These are phyloP conservation scores for Garrulus glandarius DNA, from an alignment of 2,797 vertebrate genomes.

Conservation along the genomic window DNA sequence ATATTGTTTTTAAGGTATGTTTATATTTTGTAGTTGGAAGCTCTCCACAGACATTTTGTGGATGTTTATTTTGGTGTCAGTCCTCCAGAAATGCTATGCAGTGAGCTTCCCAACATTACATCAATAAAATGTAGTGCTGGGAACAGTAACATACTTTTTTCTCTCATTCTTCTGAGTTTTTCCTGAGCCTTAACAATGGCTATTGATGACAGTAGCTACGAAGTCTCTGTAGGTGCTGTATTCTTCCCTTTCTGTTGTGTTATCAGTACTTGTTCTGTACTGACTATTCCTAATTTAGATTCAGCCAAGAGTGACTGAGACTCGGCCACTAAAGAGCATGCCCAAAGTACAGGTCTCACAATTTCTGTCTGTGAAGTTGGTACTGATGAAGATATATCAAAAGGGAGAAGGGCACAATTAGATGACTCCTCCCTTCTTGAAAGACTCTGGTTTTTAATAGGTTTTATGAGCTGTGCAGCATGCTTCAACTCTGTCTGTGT, in stretches of 20 bases:
- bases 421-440: background rate
- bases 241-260: background rate
- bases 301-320: background rate
- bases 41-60: background rate
- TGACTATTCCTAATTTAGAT: background rate
- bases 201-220: background rate
- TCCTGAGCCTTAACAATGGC: background rate
- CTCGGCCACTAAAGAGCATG: rapidly evolving
- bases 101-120: background rate
- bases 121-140: background rate
- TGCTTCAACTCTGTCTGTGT: background rate
- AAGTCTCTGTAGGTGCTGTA: background rate
- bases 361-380: background rate
- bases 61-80: background rate
- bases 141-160: background rate
- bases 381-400: background rate
- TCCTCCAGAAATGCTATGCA: background rate
- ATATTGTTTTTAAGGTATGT: background rate
- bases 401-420: background rate
- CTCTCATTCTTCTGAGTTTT: background rate
- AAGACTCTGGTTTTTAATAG: background rate
- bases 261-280: background rate
- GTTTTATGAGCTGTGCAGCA: background rate
- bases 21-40: background rate
- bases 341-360: background rate